Percentiles rank a stretch among this genome's conserved stretches.
Conservation (phyloP, 2,113 vertebrate species). For the Marmota flaviventris region DNA sequence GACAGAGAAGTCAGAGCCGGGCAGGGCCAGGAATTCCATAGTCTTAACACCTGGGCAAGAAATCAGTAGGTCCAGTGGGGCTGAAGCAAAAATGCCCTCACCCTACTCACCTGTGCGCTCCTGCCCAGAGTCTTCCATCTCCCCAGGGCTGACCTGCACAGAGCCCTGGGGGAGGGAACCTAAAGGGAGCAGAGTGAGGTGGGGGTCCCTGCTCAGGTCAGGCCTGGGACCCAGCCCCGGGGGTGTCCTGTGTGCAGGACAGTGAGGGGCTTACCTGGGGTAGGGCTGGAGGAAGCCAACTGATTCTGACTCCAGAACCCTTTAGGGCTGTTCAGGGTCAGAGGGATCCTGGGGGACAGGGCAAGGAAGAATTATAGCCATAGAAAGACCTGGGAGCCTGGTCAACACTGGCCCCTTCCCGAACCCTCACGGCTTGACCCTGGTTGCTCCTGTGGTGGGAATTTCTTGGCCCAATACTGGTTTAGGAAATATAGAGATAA, state of each 20-base stretch:
- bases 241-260: background rate
- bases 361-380: slow-evolving; percentile 46
- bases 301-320: slow-evolving; percentile 66
- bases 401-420: background rate
- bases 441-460: slow-evolving; percentile 1
- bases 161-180: slow-evolving; percentile 31
- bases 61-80: background rate
- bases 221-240: background rate
- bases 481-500: background rate
- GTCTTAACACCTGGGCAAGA: background rate
- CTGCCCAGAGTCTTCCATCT: slow-evolving; percentile 55
- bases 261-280: slow-evolving; percentile 60
- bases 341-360: background rate
- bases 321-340: slow-evolving; percentile 59
- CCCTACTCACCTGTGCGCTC: slow-evolving; percentile 46
- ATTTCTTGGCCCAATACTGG: background rate
- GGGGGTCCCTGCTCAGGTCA: background rate
- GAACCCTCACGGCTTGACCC: background rate
- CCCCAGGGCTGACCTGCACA: slow-evolving; percentile 16
- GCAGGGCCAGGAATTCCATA: background rate
- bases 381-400: slow-evolving; percentile 25
- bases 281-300: slow-evolving; percentile 42
- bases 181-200: slow-evolving; percentile 40
- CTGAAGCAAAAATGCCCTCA: background rate
- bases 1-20: slow-evolving; percentile 42